Conservation (phyloP, 2,888 invertebrate species). For the Myopa testacea region DNA sequence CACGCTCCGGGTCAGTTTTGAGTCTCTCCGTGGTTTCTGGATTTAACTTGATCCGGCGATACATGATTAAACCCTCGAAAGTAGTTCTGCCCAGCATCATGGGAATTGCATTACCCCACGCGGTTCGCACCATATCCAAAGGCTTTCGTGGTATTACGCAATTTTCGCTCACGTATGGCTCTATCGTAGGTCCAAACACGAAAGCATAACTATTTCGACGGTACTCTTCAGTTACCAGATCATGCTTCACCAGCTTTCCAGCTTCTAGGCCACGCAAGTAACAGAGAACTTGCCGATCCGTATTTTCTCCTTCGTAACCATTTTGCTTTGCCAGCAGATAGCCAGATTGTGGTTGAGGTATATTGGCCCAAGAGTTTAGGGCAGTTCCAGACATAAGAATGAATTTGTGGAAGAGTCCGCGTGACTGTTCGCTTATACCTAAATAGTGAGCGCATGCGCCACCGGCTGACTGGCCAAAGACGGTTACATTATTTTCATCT, state of each 20-base stretch:
- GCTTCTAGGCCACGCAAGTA: slow-evolving; percentile 51
- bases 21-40: background rate
- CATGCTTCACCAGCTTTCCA: slow-evolving; percentile 44
- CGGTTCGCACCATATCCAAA: slow-evolving; percentile 51
- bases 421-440: slow-evolving; percentile 66
- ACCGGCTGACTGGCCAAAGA: slow-evolving; percentile 71
- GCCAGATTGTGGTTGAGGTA: slow-evolving; percentile 42
- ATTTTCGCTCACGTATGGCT: slow-evolving; percentile 54
- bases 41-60: background rate
- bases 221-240: slow-evolving; percentile 50
- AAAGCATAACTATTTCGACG: slow-evolving; percentile 9
- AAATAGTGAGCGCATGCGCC: slow-evolving; percentile 64
- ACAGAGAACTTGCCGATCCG: slow-evolving; percentile 49
- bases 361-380: slow-evolving; percentile 27
- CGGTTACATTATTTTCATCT: slow-evolving; percentile 69
- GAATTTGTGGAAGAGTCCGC: slow-evolving; percentile 62
- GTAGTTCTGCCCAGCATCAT: slow-evolving; percentile 61
- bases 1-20: slow-evolving; percentile 8
- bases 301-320: slow-evolving; percentile 61
- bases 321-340: slow-evolving; percentile 57
- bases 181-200: slow-evolving; percentile 39
- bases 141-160: slow-evolving; percentile 58
- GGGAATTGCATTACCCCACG: slow-evolving; percentile 63
- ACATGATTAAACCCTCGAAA: slow-evolving; percentile 51
- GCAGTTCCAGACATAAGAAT: slow-evolving; percentile 58